Percentiles rank a stretch among this genome's conserved stretches.
These are phyloP conservation scores for Channallabes apus DNA, from an alignment of 2,797 vertebrate genomes.

Conservation along the genomic window DNA sequence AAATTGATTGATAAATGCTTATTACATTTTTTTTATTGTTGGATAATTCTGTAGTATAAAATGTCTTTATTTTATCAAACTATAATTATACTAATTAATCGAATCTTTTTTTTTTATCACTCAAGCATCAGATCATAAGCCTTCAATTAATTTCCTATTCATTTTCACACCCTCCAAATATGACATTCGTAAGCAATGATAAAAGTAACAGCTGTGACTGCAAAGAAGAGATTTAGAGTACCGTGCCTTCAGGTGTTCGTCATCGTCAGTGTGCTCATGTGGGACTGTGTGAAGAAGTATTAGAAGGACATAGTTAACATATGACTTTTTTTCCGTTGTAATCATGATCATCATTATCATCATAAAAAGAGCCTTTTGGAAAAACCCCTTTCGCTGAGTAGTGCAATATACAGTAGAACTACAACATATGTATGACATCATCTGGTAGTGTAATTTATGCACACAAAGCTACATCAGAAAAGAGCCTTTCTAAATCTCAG, in stretches of 20 bases:
- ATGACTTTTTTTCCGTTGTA: constrained; percentile 7
- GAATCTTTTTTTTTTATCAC: not conserved
- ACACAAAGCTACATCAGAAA: too few species aligned
- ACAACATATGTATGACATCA: not conserved
- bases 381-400: not conserved
- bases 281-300: not conserved
- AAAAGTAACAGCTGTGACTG: not conserved
- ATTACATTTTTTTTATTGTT: too few species aligned
- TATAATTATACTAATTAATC: not conserved
- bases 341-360: not conserved
- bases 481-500: constrained; percentile 22
- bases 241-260: constrained; percentile 3
- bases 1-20: too few species aligned
- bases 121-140: too few species aligned
- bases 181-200: not conserved
- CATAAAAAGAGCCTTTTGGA: not conserved
- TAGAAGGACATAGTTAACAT: not conserved
- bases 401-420: not conserved
- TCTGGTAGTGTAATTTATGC: not conserved
- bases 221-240: constrained; percentile 22
- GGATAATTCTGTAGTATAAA: too few species aligned
- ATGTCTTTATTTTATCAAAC: not conserved
- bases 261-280: not conserved
- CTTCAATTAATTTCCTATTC: not conserved
- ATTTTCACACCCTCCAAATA: not conserved